Evolutionary conservation across 2,888 invertebrate species (phyloP).

Genomic region (Dromius quadrimaculatus): DNA sequence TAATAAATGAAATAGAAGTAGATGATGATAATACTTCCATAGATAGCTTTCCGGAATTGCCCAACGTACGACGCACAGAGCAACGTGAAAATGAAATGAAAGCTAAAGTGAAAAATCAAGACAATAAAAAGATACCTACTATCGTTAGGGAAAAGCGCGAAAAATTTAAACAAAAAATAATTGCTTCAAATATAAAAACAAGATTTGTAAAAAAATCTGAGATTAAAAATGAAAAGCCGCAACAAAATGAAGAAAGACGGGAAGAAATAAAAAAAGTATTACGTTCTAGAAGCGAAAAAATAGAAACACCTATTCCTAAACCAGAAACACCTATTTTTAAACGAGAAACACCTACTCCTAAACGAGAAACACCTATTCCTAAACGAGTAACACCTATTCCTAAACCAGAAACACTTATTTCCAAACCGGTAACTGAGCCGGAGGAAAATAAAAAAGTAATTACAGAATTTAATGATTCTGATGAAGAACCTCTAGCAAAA

Average conservation of each 20-base stretch:
- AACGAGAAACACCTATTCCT: constrained; percentile 56
- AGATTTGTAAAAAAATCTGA: constrained; percentile 46
- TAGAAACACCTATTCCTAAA: constrained; percentile 55
- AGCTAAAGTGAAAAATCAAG: constrained; percentile 63
- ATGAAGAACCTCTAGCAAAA: constrained; percentile 75
- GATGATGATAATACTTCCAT: constrained; percentile 75
- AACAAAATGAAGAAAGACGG: constrained; percentile 44
- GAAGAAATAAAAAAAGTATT: constrained; percentile 46
- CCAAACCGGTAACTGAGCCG: constrained; percentile 56
- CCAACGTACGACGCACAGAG: constrained; percentile 73
- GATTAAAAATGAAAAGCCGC: constrained; percentile 21
- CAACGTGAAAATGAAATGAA: constrained; percentile 73
- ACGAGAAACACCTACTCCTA: constrained; percentile 54
- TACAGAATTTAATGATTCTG: constrained; percentile 72
- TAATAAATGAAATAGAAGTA: constrained; percentile 73
- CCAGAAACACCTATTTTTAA: constrained; percentile 56
- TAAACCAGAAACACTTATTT: constrained; percentile 57
- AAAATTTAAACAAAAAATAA: constrained; percentile 54
- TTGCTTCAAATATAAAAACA: constrained; percentile 59
- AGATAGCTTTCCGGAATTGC: constrained; percentile 77
- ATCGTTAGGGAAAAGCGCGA: constrained; percentile 53
- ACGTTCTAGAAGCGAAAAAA: constrained; percentile 51
- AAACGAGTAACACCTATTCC: constrained; percentile 54
- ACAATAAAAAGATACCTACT: constrained; percentile 51
- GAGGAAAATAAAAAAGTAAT: constrained; percentile 58